phyloP scores from a whole-genome alignment of 2,797 vertebrate genomes.

The Enteromius unitaeniatus region DNA sequence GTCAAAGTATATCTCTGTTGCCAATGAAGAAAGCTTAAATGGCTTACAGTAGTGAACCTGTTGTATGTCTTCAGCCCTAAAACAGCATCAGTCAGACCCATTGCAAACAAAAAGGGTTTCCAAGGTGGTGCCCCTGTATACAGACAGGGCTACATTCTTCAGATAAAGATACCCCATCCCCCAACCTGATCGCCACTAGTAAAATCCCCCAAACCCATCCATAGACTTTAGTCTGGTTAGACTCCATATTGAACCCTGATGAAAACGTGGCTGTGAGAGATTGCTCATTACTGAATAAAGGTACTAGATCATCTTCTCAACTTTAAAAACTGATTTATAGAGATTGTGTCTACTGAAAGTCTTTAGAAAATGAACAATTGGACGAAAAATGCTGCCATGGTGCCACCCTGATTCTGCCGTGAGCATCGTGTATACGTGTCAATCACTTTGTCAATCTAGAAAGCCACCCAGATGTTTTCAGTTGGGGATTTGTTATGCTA shows the following conservation, averaged over 20 bases:
- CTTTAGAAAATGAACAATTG: neutral
- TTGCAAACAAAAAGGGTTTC: conserved; percentile 69
- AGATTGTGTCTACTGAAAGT: neutral
- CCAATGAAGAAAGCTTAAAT: conserved; percentile 9
- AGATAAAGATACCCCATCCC: conserved; percentile 79
- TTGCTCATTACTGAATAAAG: neutral
- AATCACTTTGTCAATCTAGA: conserved; percentile 74
- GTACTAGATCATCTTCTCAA: neutral
- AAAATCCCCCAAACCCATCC: conserved; percentile 59
- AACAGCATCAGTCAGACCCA: conserved; percentile 86
- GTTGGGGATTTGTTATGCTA: neutral
- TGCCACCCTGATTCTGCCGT: conserved; percentile 1
- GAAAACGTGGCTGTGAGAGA: neutral
- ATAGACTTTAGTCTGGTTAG: neutral
- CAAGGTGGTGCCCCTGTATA: too few species aligned
- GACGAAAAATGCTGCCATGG: neutral
- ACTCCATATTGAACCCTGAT: neutral
- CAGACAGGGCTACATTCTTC: conserved; percentile 70
- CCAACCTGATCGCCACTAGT: conserved; percentile 74
- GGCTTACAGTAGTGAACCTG: conserved; percentile 51
- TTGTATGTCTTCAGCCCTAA: conserved; percentile 80
- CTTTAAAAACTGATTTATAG: neutral
- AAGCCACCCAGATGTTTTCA: conserved; percentile 49
- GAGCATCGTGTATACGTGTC: conserved; percentile 75
- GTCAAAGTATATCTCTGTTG: neutral